phyloP scores from a whole-genome alignment of 2,888 invertebrate genomes.

The Argyresthia albistria region DNA sequence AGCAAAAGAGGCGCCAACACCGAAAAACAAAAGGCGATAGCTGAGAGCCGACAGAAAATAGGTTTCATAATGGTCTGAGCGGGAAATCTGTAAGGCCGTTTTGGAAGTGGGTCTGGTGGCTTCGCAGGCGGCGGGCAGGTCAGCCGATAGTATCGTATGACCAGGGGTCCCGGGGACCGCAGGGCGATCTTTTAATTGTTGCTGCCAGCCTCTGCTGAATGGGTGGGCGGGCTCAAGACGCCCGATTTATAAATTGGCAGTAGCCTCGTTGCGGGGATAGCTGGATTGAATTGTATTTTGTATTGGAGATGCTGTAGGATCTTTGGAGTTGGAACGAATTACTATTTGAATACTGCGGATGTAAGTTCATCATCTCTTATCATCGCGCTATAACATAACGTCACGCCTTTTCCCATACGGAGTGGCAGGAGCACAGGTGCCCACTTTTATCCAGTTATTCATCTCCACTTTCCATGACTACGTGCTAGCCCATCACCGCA shows the following conservation, averaged over 20 bases:
- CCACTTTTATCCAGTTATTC: no score
- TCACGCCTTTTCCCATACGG: no score
- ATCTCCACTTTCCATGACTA: no score
- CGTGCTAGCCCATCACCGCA: no score
- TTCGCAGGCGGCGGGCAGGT: slow-evolving; percentile 44
- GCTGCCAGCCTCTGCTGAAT: slow-evolving; percentile 9
- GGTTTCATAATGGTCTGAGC: background rate
- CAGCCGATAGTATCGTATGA: slow-evolving; percentile 46
- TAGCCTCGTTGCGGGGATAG: slow-evolving; percentile 24
- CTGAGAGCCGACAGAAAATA: background rate
- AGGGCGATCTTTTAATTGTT: slow-evolving; percentile 54
- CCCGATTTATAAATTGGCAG: slow-evolving; percentile 49
- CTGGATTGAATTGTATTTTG: background rate
- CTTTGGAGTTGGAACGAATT: no score
- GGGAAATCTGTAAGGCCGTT: background rate
- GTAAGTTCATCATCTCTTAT: no score
- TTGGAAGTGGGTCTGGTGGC: slow-evolving; percentile 8
- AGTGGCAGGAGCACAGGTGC: no score
- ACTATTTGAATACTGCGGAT: no score
- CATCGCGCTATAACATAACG: no score
- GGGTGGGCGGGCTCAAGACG: slow-evolving; percentile 42
- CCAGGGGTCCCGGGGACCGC: slow-evolving; percentile 47
- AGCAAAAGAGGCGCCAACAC: background rate
- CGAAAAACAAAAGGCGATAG: background rate
- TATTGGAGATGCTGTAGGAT: background rate